Evolutionary conservation across 2,888 invertebrate species (phyloP), one percentile per base, ranked within the genome.

Genomic region (Cheilosia urbana): DNA sequence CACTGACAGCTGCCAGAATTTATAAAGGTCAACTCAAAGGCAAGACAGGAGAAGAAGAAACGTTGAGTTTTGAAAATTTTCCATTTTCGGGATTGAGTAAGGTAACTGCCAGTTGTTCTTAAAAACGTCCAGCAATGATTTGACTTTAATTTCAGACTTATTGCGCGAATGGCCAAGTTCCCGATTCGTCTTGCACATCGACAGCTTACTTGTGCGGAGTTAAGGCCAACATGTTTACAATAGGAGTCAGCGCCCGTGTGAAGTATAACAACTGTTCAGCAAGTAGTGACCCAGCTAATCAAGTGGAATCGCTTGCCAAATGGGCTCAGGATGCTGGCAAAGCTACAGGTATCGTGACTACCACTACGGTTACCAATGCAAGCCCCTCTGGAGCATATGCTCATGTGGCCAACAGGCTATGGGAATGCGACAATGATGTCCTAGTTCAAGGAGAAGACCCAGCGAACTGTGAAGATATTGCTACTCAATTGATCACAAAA

Each of bases 291-390:
- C 89, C 91, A 34, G 92, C 91, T 1, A 95, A 95, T 90, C 94
- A 94, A 88, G 94, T 95, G 0, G 90, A 93, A 0, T 96, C 96
- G 0, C 94, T 96, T 27, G 94, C 95, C 0, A 93, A 94, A 42
- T 95, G 95, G 94, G 96, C 96, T 0, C 93, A 96, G 89, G 77
- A 82, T 1, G 93, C 93, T 9, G 94, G 94, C 0, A 95, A 95
- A 89, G 92, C 92, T 0, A 87, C 93, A 88, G 96, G 96, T 0
- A 88, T 96, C 3, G 96, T 97, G 2, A 97, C 97, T 0, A 96
- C 96, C 0, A 96, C 96, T 0, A 93, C 96, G 9, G 94, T 97
- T 0, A 97, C 97, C 0, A 96, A 97, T 90, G 97, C 96, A 0
- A 96, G 96, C 1, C 96, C 97, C 0, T 95, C 95, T 0, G 94